Evolutionary conservation across 2,888 invertebrate species (phyloP).

Genomic region (Ormyrus thymus): DNA sequence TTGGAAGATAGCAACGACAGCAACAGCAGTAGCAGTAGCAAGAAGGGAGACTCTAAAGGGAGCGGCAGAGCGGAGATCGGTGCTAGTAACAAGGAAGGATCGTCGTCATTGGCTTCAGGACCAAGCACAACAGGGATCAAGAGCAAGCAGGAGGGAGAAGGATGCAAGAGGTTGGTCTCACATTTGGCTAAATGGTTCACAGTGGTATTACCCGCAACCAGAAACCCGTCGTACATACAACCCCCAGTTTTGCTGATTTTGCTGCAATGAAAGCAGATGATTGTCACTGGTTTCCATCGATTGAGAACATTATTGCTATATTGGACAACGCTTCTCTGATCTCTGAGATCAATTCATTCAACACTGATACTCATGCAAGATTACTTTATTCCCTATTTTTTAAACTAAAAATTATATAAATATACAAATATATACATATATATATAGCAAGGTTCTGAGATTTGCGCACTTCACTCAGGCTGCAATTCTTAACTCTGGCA

Average conservation of each 20-base stretch:
- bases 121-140: conserved; percentile 76
- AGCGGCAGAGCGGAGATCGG: conserved; percentile 72
- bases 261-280: conserved; percentile 61
- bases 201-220: conserved; percentile 53
- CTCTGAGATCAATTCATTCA: conserved; percentile 62
- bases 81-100: conserved; percentile 67
- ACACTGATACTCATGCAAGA: conserved; percentile 69
- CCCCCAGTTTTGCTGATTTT: conserved; percentile 31
- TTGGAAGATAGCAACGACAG: conserved; percentile 69
- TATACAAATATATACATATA: conserved; percentile 22
- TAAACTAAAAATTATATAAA: conserved; percentile 24
- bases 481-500: conserved; percentile 68
- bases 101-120: conserved; percentile 62
- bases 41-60: conserved; percentile 73
- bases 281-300: conserved; percentile 64
- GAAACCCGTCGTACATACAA: conserved; percentile 28
- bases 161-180: conserved; percentile 78
- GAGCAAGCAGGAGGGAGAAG: conserved; percentile 77
- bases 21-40: conserved; percentile 65
- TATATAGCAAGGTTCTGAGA: conserved; percentile 45
- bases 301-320: conserved; percentile 43
- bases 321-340: conserved; percentile 49
- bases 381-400: conserved; percentile 66
- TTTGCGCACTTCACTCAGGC: conserved; percentile 49
- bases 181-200: conserved; percentile 68